Base-by-base conservation (phyloP, 2,797 vertebrate species). In the Acanthurus leucopareius region DNA sequence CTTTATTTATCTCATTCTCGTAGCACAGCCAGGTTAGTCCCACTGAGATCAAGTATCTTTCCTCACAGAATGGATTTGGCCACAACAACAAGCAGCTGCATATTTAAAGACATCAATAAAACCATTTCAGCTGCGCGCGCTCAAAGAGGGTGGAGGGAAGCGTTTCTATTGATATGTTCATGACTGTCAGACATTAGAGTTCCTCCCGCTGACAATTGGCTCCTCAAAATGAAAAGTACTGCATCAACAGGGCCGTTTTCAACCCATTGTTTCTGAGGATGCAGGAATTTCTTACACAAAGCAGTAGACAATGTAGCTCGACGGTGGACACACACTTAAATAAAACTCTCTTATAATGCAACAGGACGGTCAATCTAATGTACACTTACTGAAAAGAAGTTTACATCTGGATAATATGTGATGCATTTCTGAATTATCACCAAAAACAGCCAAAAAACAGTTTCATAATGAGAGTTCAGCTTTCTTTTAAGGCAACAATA, bases 1-100 rank as follows among this genome's bases (percentile, higher is more conserved):
- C 44, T 58, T 75, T n/a, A 58, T 86, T 58, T 49, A 70, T 76
- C 5, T 64, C 13, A 77, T 60, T 58, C 20, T 51, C 51, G 25
- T 71, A 60, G 19, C 2, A 3, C 17, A 64, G 74, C 45, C 67
- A 61, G 59, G 70, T 74, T 16, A 38, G 42, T 53, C 66, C 63
- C 56, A 44, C 60, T 45, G 62, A 45, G 54, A 71, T 64, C 54
- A 28, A 14, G 15, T 52, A 54, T 54, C 28, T 66, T 9, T 61
- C 59, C 28, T 53, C 25, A 56, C 48, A 13, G 1, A 13, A 62
- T 1, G 19, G 60, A 76, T 40, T 56, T 49, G 59, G 32, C 52
- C 44, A 15, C 51, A 14, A 19, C 64, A 57, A 68, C 51, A 51
- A 70, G 69, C 62, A 38, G 58, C 73, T 72, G 56, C 48, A 69